Evolutionary conservation across 2,113 vertebrate genomes (phyloP).

Genomic region (Oxygymnocypris stewartii): DNA sequence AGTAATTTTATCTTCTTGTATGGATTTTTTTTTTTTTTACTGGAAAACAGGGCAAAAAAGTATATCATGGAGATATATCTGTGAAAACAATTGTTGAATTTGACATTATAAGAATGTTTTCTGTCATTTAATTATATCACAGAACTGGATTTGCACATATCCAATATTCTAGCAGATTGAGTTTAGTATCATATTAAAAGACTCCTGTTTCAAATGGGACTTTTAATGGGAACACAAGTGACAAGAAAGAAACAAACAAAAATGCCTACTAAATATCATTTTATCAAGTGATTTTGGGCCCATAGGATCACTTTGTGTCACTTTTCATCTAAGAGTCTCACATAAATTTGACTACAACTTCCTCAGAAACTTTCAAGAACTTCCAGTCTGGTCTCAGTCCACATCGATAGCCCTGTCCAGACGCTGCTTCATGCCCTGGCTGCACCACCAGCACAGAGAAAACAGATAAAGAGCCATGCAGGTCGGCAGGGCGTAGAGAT

Average conservation of each 20-base stretch:
- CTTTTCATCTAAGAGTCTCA: background rate
- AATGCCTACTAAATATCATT: conserved; percentile 13
- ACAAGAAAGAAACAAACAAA: background rate
- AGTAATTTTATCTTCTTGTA: background rate
- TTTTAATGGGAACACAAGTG: conserved; percentile 22
- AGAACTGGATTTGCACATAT: background rate
- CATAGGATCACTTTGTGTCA: conserved; percentile 41
- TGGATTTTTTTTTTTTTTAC: background rate
- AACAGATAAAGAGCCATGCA: conserved; percentile 85
- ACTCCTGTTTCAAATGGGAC: background rate
- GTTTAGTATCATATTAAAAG: conserved; percentile 1
- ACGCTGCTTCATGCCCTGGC: conserved; percentile 71
- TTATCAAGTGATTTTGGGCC: conserved; percentile 62
- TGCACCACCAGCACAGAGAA: conserved; percentile 84
- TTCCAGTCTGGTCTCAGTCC: background rate
- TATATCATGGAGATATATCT: background rate
- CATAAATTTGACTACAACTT: background rate
- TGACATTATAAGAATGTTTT: background rate
- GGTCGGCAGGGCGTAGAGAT: conserved; percentile 83
- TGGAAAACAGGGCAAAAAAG: background rate
- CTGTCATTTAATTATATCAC: background rate
- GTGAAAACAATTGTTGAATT: background rate
- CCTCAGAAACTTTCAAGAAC: background rate
- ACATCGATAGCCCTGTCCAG: conserved; percentile 66
- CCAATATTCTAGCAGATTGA: background rate